phyloP scores from a whole-genome alignment of 2,797 vertebrate species.

The Peromyscus eremicus region DNA sequence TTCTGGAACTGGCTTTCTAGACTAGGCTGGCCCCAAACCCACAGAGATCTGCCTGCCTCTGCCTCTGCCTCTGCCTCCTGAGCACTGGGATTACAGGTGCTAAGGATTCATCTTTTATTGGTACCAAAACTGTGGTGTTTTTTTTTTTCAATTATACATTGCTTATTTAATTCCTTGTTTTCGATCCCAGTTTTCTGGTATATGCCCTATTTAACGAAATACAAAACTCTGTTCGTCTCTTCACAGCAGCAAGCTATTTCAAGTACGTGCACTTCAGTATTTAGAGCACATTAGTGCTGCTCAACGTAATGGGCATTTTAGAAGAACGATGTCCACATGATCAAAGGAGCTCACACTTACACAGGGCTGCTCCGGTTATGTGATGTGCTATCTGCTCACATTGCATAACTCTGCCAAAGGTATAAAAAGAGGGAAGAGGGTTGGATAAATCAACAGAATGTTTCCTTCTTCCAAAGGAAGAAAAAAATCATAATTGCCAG shows the following conservation, averaged over 20 bases:
- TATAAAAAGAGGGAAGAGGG: constrained; percentile 24
- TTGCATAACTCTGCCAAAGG: constrained; percentile 28
- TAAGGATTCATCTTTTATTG: constrained; percentile 46
- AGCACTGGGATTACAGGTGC: background rate
- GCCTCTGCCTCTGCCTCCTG: background rate
- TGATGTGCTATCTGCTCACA: constrained; percentile 36
- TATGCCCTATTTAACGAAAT: constrained; percentile 21
- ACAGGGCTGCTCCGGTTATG: constrained; percentile 20
- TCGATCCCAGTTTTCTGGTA: constrained; percentile 36
- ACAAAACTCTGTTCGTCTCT: constrained; percentile 22
- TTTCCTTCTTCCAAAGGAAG: constrained; percentile 39
- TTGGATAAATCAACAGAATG: constrained; percentile 20
- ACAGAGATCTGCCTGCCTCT: background rate
- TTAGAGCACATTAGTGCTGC: constrained; percentile 27
- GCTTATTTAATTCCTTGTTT: constrained; percentile 25
- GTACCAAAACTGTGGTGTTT: background rate
- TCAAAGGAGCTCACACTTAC: constrained; percentile 42
- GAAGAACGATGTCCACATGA: background rate
- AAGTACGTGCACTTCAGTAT: constrained; percentile 22
- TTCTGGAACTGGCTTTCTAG: background rate
- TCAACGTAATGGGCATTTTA: constrained; percentile 45
- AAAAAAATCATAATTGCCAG: constrained; percentile 19
- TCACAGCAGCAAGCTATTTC: constrained; percentile 22
- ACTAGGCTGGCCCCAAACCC: background rate
- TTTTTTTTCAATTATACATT: background rate